Evolutionary conservation across 2,888 invertebrate species (phyloP).

Genomic region (Torymus auratus): DNA sequence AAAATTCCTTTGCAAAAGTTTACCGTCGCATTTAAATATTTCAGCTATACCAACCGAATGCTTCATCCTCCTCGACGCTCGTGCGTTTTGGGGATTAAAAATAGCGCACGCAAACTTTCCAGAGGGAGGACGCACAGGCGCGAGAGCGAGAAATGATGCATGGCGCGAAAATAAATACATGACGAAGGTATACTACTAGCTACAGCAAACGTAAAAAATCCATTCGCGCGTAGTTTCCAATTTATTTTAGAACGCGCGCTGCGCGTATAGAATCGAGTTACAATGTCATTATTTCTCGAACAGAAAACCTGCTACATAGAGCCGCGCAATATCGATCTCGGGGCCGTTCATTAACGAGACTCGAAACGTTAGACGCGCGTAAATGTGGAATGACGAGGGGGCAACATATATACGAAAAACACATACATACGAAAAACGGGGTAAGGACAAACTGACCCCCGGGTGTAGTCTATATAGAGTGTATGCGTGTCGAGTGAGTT

Average conservation of each 20-base stretch:
- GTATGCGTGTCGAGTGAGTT: background rate
- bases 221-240: no score
- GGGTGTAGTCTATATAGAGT: no score
- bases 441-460: constrained; percentile 1
- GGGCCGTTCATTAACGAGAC: background rate
- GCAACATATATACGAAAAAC: background rate
- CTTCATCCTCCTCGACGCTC: background rate
- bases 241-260: no score
- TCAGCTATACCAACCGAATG: constrained; percentile 4
- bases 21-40: no score
- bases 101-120: constrained; percentile 9
- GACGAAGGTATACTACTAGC: background rate
- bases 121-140: background rate
- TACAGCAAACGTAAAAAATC: no score
- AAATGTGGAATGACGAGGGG: constrained; percentile 15
- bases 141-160: constrained; percentile 11
- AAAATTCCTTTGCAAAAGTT: no score
- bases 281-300: background rate
- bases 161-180: constrained; percentile 32
- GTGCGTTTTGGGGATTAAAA: constrained; percentile 13
- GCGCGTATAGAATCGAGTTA: no score
- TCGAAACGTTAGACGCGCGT: constrained; percentile 9
- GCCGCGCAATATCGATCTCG: constrained; percentile 30
- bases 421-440: constrained; percentile 16
- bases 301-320: no score